Evolutionary conservation across 2,797 vertebrate genomes (phyloP), one percentile per base, ranked within the genome.

Genomic region (Enteromius afrohamiltoni): DNA sequence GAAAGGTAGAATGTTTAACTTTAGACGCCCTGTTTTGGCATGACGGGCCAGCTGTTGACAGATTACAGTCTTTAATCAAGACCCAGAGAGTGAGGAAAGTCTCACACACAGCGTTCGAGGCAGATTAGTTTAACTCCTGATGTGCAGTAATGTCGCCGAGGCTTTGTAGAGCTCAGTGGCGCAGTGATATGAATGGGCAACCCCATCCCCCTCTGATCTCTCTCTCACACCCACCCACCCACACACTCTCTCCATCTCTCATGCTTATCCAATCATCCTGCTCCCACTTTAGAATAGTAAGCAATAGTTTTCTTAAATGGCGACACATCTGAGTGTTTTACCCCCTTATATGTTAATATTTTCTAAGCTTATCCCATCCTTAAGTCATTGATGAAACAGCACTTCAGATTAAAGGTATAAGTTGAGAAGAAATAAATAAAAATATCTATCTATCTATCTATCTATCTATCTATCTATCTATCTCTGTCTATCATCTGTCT

Each of bases 121-220:
- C n/a, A 26, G 80, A 82, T 76, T 67, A 37, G 31, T 0, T 74
- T 64, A 23, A 53, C 16, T 76, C 70, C 60, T 76, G 47, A 82
- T 76, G 80, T 82, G 60, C 42, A 51, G 40, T 37, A 47, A 75
- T 45, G 53, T 80, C 45, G 77, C 4, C 7, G 11, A 37, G 45
- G 45, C 77, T 37, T 69, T 55, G 49, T 69, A 62, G 58, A 13
- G 3, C 49, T 26, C 51, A 45, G n/a, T 62, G 53, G 68, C 13
- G 19, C 68, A 81, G 49, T 53, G 79, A 73, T 45, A 76, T 55
- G 80, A 82, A 76, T 82, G 71, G 70, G 71, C 60, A 53, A 37
- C 80, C 80, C 80, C 45, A 64, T 14, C 55, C 69, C 40, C 79
- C 47, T 71, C 51, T 40, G 42, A 65, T 81, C 17, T 11, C 67